A percentile compares a stretch with the other conserved stretches of the same genome.
Evolutionary conservation across 2,113 vertebrate genomes (phyloP).

Genomic region (Octodon degus): DNA sequence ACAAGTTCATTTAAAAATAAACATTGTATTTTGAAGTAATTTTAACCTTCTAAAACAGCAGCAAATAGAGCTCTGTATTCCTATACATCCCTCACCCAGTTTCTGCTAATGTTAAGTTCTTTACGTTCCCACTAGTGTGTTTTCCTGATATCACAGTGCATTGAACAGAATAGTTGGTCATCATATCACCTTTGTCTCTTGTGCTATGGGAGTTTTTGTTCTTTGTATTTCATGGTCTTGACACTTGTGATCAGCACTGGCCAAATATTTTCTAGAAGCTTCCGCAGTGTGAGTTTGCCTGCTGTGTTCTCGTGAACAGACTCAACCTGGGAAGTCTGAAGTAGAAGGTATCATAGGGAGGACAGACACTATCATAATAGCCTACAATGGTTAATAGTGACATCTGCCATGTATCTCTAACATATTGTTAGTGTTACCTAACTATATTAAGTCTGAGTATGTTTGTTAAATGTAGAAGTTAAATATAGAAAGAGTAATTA

Average conservation of each 20-base stretch:
- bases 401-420: neutral
- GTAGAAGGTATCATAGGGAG: neutral
- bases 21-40: constrained; percentile 23
- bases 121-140: neutral
- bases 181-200: neutral
- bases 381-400: neutral
- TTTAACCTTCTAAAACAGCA: constrained; percentile 2
- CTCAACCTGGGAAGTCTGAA: neutral
- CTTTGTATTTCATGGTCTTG: neutral
- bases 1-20: constrained; percentile 45
- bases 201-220: neutral
- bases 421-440: neutral
- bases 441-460: neutral
- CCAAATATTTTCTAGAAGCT: neutral
- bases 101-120: constrained; percentile 18
- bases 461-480: neutral
- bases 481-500: neutral
- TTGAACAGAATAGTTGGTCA: neutral
- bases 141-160: neutral
- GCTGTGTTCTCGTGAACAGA: neutral
- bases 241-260: neutral
- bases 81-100: neutral
- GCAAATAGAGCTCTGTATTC: neutral
- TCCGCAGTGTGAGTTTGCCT: neutral
- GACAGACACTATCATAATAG: neutral